Base-by-base conservation (phyloP, 64 coral and sea anemone genomes). In the Catalaphyllia jardinei region DNA sequence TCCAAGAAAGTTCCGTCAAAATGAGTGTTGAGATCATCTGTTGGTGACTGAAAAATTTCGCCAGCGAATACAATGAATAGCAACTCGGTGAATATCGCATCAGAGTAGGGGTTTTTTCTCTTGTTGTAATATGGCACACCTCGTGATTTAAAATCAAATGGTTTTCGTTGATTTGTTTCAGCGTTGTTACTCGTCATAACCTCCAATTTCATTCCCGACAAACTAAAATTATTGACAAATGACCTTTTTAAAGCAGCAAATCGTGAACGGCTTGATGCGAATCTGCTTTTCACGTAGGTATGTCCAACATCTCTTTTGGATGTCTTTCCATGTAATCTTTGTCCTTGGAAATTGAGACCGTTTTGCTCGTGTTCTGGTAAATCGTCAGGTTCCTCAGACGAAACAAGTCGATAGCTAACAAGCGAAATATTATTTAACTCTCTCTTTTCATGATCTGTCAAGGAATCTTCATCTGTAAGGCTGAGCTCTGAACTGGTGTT, bases 1-100 rank as follows among this genome's bases (percentile, higher is more conserved):
- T 97, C 95, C 78, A 97, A 67, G 59, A 97, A 97, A 35, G 95
- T 97, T 31, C 95, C 95, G 83, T 93, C 95, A 54, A 87, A 94
- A 39, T 97, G 91, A 10, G 87, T 91, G 61, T 97, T 97, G 18
- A 97, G 35, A 64, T 97, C 95, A 64, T 97, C 95, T 20, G 91
- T 97, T 8, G 95, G 88, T 35, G 91, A 78, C 50, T 94, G 91
- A 31, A 97, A 91, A 5, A 97, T 19, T 88, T 82, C 92, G 29
- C 95, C 91, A 10, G 87, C 52, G 35, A 97, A 79, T 9, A 94
- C 88, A 33, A 97, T 62, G 76, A 97, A 62, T 29, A 97, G 82
- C 2, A 91, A 29, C 65, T 97, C 95, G 16, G 77, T 86, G 55
- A 97, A 97, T 67, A 97, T 97, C 71, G 84, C 51, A 10, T 62